Evolutionary conservation across 2,113 vertebrate genomes (phyloP), one percentile per base, ranked within the genome.

Genomic region (Pterocles orientalis): DNA sequence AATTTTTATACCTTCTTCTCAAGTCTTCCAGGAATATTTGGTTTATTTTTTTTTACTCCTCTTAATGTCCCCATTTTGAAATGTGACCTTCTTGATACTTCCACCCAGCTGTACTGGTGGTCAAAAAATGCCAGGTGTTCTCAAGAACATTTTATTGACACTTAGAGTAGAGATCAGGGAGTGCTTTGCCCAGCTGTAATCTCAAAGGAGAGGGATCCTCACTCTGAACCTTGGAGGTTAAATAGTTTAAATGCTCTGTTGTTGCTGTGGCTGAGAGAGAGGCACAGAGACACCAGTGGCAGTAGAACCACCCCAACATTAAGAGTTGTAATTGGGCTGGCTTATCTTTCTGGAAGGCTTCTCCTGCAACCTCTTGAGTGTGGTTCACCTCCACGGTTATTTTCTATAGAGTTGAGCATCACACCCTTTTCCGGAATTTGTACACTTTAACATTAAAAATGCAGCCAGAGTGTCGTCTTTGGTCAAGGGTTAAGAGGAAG

Each of bases 401-500:
- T 66, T 85, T 53, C 48, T 70, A 4, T 31, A 7, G 28, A 41
- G 18, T 10, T 72, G 39, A 83, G 18, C 61, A 53, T 69, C 33
- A 9, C 5, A 9, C 18, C 29, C 4, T 70, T 88, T 81, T 65
- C 57, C 83, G 60, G 23, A 70, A 45, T 29, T 66, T 12, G 2
- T 15, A 36, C 4, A 0, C 28, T 72, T 77, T 43, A 65, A 68
- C 14, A 9, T 54, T 70, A 61, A 81, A 86, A 81, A n/a, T 50
- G 29, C 24, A 34, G 47, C 50, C 39, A 87, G 16, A 12, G 25
- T 57, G 51, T 83, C 34, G 18, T 58, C 45, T 86, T 85, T 77
- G 65, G 45, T 10, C 0, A 0, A 28, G 25, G 11, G 4, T 11
- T 88, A 51, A 48, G 21, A 4, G 3, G n/a, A 60, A 29, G 33